Conservation (phyloP, 2,888 invertebrate species). For the Drosophila helvetica region DNA sequence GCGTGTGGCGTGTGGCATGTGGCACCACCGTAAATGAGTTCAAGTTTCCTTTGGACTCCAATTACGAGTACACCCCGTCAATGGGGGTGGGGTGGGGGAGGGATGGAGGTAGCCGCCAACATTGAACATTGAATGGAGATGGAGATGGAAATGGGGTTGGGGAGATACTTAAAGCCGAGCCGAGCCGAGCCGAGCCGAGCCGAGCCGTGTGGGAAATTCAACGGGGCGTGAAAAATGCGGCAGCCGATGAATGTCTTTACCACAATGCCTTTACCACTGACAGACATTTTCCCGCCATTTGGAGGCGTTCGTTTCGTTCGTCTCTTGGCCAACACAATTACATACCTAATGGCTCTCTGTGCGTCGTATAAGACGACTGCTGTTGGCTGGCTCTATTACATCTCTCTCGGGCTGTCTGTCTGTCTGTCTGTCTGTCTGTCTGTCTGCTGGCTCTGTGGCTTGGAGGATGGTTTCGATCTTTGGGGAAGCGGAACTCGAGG, state of each 20-base stretch:
- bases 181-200: too few species aligned
- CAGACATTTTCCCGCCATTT: neutral
- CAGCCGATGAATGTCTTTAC: conserved; percentile 1
- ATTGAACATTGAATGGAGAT: neutral
- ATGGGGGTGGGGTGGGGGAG: too few species aligned
- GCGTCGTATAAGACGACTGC: neutral
- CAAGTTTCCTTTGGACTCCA: conserved; percentile 25
- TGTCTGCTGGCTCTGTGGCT: neutral
- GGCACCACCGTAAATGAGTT: conserved; percentile 24
- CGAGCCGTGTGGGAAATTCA: conserved; percentile 29
- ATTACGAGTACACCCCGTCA: conserved; percentile 9
- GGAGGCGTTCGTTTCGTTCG: conserved; percentile 26
- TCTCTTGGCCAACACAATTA: conserved; percentile 51
- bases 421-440: too few species aligned
- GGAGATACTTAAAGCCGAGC: conserved; percentile 19
- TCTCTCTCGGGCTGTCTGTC: neutral
- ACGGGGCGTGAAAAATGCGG: conserved; percentile 61
- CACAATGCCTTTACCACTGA: conserved; percentile 18
- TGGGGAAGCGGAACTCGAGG: neutral
- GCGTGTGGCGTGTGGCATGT: neutral
- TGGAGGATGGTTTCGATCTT: neutral
- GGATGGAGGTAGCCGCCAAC: neutral
- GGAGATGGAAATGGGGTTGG: too few species aligned
- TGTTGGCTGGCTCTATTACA: neutral
- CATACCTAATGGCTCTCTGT: conserved; percentile 14